These are phyloP conservation scores for Cryptophagus acutangulus DNA, from an alignment of 2,888 invertebrate species.

Conservation along the genomic window DNA sequence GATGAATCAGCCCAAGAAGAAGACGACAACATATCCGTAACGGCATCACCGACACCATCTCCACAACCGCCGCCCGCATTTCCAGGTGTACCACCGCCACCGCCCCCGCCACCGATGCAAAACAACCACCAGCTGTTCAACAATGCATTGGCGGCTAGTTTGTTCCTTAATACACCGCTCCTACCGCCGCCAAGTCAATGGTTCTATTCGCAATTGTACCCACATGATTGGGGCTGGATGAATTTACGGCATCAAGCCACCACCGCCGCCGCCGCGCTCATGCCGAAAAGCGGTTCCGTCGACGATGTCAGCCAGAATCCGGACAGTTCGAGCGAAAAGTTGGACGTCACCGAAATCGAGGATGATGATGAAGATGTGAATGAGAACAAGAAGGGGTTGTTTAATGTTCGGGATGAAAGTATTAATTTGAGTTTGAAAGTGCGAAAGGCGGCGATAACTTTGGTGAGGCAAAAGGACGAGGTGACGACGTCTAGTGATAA, in stretches of 20 bases:
- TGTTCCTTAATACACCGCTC: constrained; percentile 64
- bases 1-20: constrained; percentile 38
- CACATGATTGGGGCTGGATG: constrained; percentile 67
- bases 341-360: constrained; percentile 35
- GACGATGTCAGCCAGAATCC: constrained; percentile 29
- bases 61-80: constrained; percentile 49
- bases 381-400: constrained; percentile 7
- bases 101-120: constrained; percentile 42
- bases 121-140: constrained; percentile 50
- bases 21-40: constrained; percentile 62
- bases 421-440: constrained; percentile 42
- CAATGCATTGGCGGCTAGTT: constrained; percentile 61
- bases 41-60: constrained; percentile 58
- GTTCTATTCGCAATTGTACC: constrained; percentile 73
- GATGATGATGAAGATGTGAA: constrained; percentile 22
- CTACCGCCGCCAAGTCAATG: constrained; percentile 73
- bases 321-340: constrained; percentile 35
- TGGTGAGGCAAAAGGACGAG: constrained; percentile 45
- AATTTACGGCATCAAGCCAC: constrained; percentile 45
- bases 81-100: constrained; percentile 42
- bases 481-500: constrained; percentile 46
- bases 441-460: constrained; percentile 43
- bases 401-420: constrained; percentile 31
- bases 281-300: constrained; percentile 25
- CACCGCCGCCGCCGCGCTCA: constrained; percentile 19